Evolutionary conservation across 2,113 vertebrate genomes (phyloP).

Genomic region (Acanthochromis polyacanthus): DNA sequence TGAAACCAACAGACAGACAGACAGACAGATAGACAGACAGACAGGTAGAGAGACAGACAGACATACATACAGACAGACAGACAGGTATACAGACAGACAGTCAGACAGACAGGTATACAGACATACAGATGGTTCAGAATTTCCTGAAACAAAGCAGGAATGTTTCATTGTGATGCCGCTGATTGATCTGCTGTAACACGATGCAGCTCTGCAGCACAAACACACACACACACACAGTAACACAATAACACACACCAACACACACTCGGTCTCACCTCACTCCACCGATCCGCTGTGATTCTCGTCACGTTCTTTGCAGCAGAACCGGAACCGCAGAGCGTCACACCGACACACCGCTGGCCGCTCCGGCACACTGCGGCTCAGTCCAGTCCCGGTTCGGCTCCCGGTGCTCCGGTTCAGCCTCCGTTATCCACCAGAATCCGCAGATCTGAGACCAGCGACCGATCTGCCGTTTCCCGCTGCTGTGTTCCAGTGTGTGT

Average conservation of each 20-base stretch:
- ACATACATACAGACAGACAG: background rate
- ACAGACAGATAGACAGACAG: background rate
- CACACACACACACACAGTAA: background rate
- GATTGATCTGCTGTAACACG: too few species aligned
- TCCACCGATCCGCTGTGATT: constrained; percentile 32
- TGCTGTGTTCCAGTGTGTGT: too few species aligned
- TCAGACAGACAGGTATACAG: background rate
- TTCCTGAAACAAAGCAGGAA: background rate
- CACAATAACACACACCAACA: background rate
- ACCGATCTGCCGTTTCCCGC: too few species aligned
- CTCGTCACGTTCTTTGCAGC: constrained; percentile 45
- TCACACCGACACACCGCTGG: background rate
- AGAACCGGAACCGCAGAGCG: constrained; percentile 31
- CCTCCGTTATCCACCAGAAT: too few species aligned
- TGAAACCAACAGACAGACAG: background rate
- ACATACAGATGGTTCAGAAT: background rate
- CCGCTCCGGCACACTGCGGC: background rate
- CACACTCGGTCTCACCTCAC: constrained; percentile 45
- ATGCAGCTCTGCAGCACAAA: constrained; percentile 10
- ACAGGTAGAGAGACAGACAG: background rate
- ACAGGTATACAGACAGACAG: background rate
- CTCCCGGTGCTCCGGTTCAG: background rate
- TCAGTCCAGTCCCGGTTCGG: background rate
- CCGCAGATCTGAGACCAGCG: too few species aligned
- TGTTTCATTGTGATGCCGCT: background rate